phyloP scores from a whole-genome alignment of 2,888 invertebrate genomes.

The Ornithoptera priamus region DNA sequence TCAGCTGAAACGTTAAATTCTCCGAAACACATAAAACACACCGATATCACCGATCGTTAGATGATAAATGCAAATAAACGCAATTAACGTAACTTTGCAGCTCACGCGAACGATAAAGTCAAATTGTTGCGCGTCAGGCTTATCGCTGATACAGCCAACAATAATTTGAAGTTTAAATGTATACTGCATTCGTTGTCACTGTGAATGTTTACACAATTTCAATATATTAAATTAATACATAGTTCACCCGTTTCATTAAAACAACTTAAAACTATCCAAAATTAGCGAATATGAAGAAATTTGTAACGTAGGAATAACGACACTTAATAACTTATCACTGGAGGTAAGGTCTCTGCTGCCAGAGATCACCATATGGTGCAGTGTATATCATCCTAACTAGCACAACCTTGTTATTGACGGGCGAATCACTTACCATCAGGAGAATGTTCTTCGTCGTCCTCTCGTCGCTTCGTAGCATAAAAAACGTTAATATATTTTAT shows the following conservation, averaged over 20 bases:
- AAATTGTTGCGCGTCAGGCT: conserved; percentile 48
- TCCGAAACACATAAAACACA: conserved; percentile 1
- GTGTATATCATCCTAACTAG: too few relatives aligned
- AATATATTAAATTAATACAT: neutral
- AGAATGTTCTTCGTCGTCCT: too few relatives aligned
- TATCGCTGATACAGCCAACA: conserved; percentile 42
- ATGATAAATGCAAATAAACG: conserved; percentile 26
- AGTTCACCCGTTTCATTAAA: neutral
- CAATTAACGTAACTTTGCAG: conserved; percentile 29
- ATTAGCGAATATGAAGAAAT: too few relatives aligned
- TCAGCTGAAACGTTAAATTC: neutral
- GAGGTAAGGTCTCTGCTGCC: too few relatives aligned
- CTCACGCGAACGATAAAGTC: conserved; percentile 51
- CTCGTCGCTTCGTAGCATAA: too few relatives aligned
- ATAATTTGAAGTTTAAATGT: conserved; percentile 14
- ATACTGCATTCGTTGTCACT: conserved; percentile 17
- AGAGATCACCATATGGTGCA: too few relatives aligned
- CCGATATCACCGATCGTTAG: conserved; percentile 14
- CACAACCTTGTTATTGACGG: too few relatives aligned
- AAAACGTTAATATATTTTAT: too few relatives aligned
- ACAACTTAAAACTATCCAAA: too few relatives aligned
- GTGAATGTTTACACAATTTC: neutral
- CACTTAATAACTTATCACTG: too few relatives aligned
- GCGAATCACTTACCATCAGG: too few relatives aligned
- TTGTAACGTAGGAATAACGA: too few relatives aligned